A percentile compares a stretch with the other conserved stretches of the same genome.
Evolutionary conservation across 2,888 invertebrate species (phyloP).

Genomic region (Drosophila kanekoi): DNA sequence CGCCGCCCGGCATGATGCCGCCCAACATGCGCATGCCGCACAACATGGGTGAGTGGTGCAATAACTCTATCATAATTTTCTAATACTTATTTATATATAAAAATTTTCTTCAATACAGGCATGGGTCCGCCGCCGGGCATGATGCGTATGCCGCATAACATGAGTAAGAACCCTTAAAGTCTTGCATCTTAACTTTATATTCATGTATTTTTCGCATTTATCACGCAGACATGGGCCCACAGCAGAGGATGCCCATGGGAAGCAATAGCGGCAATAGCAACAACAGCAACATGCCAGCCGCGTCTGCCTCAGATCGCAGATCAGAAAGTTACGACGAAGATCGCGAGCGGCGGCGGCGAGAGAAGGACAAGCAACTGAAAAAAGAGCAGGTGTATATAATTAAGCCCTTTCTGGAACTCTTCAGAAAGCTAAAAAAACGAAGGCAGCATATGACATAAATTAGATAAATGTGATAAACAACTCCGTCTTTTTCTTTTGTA

Average conservation of each 20-base stretch:
- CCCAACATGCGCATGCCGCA: slow-evolving; percentile 73
- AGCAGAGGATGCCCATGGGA: slow-evolving; percentile 67
- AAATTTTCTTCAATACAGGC: slow-evolving; percentile 41
- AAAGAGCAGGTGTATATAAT: slow-evolving; percentile 81
- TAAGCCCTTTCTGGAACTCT: no score
- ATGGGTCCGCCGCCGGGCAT: slow-evolving; percentile 81
- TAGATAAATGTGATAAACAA: no score
- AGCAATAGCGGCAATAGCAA: slow-evolving; percentile 36
- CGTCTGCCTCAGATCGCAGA: slow-evolving; percentile 54
- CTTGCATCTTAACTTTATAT: neutral
- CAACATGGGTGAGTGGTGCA: slow-evolving; percentile 70
- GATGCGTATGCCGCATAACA: slow-evolving; percentile 65
- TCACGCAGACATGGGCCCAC: slow-evolving; percentile 78
- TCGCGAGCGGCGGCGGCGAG: slow-evolving; percentile 79
- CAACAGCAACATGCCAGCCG: slow-evolving; percentile 41
- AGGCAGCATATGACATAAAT: no score
- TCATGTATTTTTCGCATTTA: neutral
- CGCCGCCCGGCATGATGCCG: slow-evolving; percentile 71
- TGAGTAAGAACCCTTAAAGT: slow-evolving; percentile 35
- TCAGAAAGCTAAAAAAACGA: no score
- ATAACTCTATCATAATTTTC: no score
- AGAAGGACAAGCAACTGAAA: slow-evolving; percentile 86
- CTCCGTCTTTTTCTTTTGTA: no score
- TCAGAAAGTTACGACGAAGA: slow-evolving; percentile 62
- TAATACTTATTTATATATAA: no score